Percentiles rank a stretch among this genome's conserved stretches.
Evolutionary conservation across 2,113 vertebrate genomes (phyloP).

Genomic region (Nycticryphes semicollaris): DNA sequence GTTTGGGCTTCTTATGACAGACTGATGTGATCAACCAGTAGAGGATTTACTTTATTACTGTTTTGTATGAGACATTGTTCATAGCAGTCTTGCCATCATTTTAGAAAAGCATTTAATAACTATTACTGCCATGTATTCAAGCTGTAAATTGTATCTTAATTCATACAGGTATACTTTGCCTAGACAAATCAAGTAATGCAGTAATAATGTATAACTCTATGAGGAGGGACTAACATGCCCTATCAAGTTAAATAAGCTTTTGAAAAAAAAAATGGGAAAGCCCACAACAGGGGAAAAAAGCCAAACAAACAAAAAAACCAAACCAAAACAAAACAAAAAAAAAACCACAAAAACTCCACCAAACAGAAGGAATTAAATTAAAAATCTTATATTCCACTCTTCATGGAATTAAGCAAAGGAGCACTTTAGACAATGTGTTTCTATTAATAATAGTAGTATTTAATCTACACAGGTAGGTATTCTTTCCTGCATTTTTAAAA

Average conservation of each 20-base stretch:
- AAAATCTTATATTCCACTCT: neutral
- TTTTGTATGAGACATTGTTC: neutral
- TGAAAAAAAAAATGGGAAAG: neutral
- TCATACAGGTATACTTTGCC: neutral
- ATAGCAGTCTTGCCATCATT: neutral
- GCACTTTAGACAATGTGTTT: neutral
- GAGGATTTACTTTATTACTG: neutral
- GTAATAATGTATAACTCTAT: neutral
- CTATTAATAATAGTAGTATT: neutral
- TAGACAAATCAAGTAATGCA: neutral
- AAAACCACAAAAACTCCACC: too few species aligned
- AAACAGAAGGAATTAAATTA: neutral
- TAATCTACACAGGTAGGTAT: neutral
- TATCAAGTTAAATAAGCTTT: neutral
- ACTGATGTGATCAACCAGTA: neutral
- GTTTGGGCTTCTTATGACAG: accelerated
- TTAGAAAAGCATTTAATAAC: neutral
- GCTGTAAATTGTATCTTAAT: neutral
- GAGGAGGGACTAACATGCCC: accelerated
- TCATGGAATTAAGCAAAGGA: neutral
- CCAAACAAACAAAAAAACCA: too few species aligned
- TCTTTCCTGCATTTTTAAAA: neutral
- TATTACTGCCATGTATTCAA: neutral
- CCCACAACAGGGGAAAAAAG: neutral
- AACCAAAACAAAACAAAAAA: too few species aligned